Evolutionary conservation across 1,140 invertebrate species (phyloP).

Genomic region (Eurosta solidaginis): DNA sequence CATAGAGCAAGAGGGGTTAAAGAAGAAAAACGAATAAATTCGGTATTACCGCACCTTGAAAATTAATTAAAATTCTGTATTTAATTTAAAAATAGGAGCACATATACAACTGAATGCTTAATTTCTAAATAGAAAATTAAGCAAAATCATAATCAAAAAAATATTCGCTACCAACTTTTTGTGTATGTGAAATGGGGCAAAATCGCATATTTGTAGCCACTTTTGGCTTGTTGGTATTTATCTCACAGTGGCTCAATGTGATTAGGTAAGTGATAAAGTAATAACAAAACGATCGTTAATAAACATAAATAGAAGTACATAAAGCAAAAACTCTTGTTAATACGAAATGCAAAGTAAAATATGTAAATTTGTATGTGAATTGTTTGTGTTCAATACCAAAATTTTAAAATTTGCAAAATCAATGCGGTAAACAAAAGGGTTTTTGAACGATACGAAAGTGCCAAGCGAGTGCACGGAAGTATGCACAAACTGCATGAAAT

Average conservation of each 20-base stretch:
- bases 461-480: background rate
- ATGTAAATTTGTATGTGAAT: background rate
- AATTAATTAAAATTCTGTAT: background rate
- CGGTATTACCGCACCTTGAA: background rate
- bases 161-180: background rate
- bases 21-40: background rate
- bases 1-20: background rate
- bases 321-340: background rate
- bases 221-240: background rate
- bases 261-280: conserved; percentile 19
- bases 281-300: background rate
- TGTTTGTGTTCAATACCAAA: background rate
- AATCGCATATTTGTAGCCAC: background rate
- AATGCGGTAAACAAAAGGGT: background rate
- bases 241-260: background rate
- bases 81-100: too few species aligned
- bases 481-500: background rate
- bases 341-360: too few species aligned
- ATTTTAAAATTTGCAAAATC: background rate
- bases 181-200: background rate
- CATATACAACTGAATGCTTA: background rate
- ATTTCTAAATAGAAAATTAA: background rate
- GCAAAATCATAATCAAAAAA: background rate
- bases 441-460: too few species aligned
- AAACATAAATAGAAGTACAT: background rate